These are phyloP conservation scores for Brachionus sp. DNA, from an alignment of 1,140 invertebrate species.

Conservation along the genomic window DNA sequence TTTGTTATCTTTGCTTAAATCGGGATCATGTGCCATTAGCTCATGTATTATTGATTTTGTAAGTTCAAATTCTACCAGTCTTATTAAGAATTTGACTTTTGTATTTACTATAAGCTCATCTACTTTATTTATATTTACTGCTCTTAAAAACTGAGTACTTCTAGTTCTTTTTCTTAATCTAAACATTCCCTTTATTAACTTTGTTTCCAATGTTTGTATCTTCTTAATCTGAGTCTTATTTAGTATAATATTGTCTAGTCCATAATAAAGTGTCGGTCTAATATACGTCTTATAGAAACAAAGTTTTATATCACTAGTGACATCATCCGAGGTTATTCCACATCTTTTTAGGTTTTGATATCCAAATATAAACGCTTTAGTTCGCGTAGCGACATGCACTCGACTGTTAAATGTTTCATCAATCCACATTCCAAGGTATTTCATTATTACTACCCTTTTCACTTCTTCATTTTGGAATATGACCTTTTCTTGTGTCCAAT, in stretches of 20 bases:
- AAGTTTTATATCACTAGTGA: background rate
- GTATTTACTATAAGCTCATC: background rate
- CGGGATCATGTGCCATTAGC: background rate
- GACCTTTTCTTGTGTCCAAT: background rate
- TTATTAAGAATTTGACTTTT: background rate
- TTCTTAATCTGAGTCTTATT: background rate
- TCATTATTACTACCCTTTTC: background rate
- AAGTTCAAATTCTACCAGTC: background rate
- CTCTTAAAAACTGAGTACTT: too few species aligned
- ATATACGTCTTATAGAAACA: conserved; percentile 18
- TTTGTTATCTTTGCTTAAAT: background rate
- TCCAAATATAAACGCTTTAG: background rate
- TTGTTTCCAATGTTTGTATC: too few species aligned
- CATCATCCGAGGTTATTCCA: background rate
- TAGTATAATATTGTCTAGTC: background rate
- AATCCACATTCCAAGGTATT: conserved; percentile 7
- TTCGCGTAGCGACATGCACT: background rate
- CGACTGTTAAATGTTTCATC: background rate
- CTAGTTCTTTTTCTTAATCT: too few species aligned
- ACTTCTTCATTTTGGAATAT: background rate
- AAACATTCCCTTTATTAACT: too few species aligned
- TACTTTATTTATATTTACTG: too few species aligned
- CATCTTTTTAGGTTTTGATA: background rate
- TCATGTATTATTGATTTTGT: background rate
- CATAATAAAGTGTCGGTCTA: background rate